phyloP scores from a whole-genome alignment of 2,113 vertebrate species.

The Tetraodon nigroviridis region DNA sequence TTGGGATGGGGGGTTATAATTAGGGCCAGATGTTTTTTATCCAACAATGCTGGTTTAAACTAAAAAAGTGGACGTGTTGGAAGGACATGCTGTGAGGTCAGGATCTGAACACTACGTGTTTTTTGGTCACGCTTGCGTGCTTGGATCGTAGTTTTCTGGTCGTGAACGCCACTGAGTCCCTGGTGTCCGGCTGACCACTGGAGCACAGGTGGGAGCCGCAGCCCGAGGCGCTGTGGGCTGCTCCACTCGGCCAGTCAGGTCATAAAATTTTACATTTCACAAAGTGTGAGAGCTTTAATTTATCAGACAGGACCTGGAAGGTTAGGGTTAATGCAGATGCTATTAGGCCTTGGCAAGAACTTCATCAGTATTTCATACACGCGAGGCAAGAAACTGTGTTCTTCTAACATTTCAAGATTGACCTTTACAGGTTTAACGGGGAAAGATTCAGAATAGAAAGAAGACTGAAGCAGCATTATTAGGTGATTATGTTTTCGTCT shows the following conservation, averaged over 20 bases:
- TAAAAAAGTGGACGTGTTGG: slow-evolving; percentile 1
- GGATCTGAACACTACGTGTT: neutral
- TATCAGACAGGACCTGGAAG: neutral
- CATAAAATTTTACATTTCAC: slow-evolving; percentile 47
- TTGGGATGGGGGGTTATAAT: slow-evolving; percentile 59
- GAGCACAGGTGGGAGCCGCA: slow-evolving; percentile 30
- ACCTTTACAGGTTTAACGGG: neutral
- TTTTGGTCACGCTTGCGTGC: neutral
- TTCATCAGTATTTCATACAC: no score
- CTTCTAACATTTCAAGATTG: neutral
- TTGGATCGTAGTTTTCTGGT: neutral
- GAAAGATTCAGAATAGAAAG: neutral
- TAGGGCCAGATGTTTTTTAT: slow-evolving; percentile 62
- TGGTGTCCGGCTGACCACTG: neutral
- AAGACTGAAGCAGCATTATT: slow-evolving; percentile 7
- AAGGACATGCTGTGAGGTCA: neutral
- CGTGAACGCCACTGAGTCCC: neutral
- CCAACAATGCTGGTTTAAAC: slow-evolving; percentile 29
- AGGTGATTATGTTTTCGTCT: slow-evolving; percentile 19
- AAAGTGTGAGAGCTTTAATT: slow-evolving; percentile 7
- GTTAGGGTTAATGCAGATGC: neutral
- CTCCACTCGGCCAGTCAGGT: slow-evolving; percentile 3
- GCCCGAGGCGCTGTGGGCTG: slow-evolving; percentile 20
- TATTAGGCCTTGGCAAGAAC: neutral
- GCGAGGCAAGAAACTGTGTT: neutral